These are phyloP conservation scores for Gnathonemus longibarbis DNA, from an alignment of 2,113 vertebrate species.

Conservation along the genomic window DNA sequence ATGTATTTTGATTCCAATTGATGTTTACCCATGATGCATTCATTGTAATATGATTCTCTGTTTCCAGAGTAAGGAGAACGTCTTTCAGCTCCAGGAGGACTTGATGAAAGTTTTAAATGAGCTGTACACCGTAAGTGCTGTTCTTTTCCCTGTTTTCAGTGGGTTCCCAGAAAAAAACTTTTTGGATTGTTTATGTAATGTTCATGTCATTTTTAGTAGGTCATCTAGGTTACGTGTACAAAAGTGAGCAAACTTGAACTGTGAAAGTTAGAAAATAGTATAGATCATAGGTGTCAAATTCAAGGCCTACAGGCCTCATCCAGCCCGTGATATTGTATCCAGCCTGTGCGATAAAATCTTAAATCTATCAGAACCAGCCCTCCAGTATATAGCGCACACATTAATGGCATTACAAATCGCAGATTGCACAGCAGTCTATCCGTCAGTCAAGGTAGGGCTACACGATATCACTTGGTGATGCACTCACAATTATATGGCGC, in stretches of 20 bases:
- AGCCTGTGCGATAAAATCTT: too few species aligned
- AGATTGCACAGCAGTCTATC: too few species aligned
- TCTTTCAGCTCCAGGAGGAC: constrained; percentile 95
- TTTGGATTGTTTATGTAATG: neutral
- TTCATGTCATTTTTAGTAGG: neutral
- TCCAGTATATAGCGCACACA: too few species aligned
- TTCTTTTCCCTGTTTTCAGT: neutral
- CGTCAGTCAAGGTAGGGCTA: too few species aligned
- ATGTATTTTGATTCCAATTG: neutral
- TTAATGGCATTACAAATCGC: too few species aligned
- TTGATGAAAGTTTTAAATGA: constrained; percentile 98
- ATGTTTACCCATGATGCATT: neutral
- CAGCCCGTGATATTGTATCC: too few species aligned
- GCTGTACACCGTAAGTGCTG: constrained; percentile 86
- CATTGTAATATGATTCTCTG: neutral
- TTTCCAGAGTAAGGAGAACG: constrained; percentile 94
- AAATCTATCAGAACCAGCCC: too few species aligned
- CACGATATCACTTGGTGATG: too few species aligned
- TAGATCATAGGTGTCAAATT: neutral
- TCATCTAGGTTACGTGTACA: neutral
- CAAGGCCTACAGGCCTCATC: too few species aligned
- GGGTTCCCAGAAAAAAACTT: neutral
- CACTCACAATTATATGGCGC: too few species aligned
- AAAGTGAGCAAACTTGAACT: neutral
- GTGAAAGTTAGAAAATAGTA: neutral